Base-by-base conservation (phyloP, 2,888 invertebrate genomes). In the Plebejus argus region DNA sequence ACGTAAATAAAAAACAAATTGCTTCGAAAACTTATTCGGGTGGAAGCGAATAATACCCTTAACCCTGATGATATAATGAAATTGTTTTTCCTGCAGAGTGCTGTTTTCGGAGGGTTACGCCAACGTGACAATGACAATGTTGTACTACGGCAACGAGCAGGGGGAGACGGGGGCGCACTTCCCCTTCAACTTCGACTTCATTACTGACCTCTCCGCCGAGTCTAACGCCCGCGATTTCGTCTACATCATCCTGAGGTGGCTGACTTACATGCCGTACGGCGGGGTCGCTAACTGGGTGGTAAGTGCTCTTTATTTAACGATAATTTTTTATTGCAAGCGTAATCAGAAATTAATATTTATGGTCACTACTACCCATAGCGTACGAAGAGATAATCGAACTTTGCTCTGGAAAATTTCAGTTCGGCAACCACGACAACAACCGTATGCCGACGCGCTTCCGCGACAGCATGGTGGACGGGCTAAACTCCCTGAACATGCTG, bases 361-460 rank as follows among this genome's bases (percentile, higher is more conserved):
- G n/a, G 1, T 39, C 10, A 39, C 49, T 49, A 28, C 28, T 28
- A 28, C 28, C 28, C 2, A 28, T 5, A 18, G 28, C 28, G 28
- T 53, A 18, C 53, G 4, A 53, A 15, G 53, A 53, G 53, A 18
- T 53, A 18, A 45, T 53, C 12, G 18, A 53, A 18, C 18, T 53
- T 18, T 18, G 15, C n/a, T 49, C 18, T 53, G 33, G 45, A 33
- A 76, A 12, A 76, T 84, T 85, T 4, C 81, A 96, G 96, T 90
- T 96, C 76, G 96, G 96, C 6, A 97, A 97, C 86, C 96, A 96
- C 82, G 97, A 97, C 87, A 94, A 96, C 80, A 91, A 91, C 78
- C 91, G 97, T 79, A 94, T 96, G 85, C 95, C 95, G 0, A 93
- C 95, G 0, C 95, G 97, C 0, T 95, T 96, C 83, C 96, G 96